These are phyloP conservation scores for Cosmia pyralina DNA, from an alignment of 2,888 invertebrate genomes.

Conservation along the genomic window DNA sequence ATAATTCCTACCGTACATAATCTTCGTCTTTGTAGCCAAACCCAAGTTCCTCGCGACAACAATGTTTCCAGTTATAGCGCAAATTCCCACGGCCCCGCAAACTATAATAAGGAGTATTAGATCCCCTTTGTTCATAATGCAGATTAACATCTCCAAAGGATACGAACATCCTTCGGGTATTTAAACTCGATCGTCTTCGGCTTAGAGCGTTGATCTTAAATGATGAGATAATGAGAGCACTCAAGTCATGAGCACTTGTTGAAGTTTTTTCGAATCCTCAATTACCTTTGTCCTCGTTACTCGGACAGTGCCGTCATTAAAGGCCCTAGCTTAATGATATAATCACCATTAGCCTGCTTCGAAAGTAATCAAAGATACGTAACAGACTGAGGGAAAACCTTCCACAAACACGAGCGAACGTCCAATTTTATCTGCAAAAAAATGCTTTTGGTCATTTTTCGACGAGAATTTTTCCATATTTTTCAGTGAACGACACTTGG, in stretches of 20 bases:
- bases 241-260: slow-evolving; percentile 6
- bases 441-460: slow-evolving; percentile 3
- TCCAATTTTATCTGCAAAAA: slow-evolving; percentile 9
- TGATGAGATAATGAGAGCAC: slow-evolving; percentile 41
- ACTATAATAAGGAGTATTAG: slow-evolving; percentile 38
- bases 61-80: slow-evolving; percentile 44
- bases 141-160: slow-evolving; percentile 55
- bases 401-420: slow-evolving; percentile 16
- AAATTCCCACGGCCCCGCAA: slow-evolving; percentile 51
- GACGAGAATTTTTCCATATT: slow-evolving; percentile 10
- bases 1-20: slow-evolving; percentile 13
- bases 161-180: slow-evolving; percentile 46
- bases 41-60: slow-evolving; percentile 36
- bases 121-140: slow-evolving; percentile 46
- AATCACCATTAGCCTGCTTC: slow-evolving; percentile 38
- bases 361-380: slow-evolving; percentile 43
- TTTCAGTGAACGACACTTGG: slow-evolving; percentile 1
- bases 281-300: slow-evolving; percentile 29
- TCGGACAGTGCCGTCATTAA: slow-evolving; percentile 16
- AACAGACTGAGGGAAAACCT: slow-evolving; percentile 14
- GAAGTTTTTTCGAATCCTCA: slow-evolving; percentile 22
- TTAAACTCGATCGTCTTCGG: slow-evolving; percentile 41
- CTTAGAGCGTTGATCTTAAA: slow-evolving; percentile 41
- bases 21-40: slow-evolving; percentile 27
- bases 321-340: slow-evolving; percentile 46